These are phyloP conservation scores for Burhinus bistriatus DNA, from an alignment of 2,113 vertebrate species.

Conservation along the genomic window DNA sequence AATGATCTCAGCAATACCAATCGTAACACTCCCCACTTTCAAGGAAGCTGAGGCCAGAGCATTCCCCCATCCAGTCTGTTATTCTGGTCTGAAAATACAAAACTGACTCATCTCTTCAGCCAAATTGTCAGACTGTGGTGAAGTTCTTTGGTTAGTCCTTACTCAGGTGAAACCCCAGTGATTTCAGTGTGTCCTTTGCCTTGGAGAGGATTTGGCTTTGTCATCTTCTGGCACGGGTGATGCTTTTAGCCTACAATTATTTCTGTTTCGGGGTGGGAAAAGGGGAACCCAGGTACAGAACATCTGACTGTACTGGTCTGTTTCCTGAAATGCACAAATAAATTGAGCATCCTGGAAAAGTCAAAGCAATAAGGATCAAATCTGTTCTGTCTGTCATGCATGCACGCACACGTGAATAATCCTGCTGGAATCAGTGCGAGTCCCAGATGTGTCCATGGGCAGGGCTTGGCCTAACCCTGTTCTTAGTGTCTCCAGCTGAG, in stretches of 20 bases:
- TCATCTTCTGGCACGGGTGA: slow-evolving; percentile 45
- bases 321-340: slow-evolving; percentile 64
- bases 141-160: background rate
- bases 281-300: slow-evolving; percentile 28
- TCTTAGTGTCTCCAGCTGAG: background rate
- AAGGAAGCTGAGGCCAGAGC: slow-evolving; percentile 45
- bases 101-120: slow-evolving; percentile 15
- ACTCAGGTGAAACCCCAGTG: background rate
- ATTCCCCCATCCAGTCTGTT: slow-evolving; percentile 39
- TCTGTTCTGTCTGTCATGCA: background rate
- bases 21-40: slow-evolving; percentile 34
- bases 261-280: background rate
- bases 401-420: background rate
- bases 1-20: slow-evolving; percentile 39
- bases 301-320: slow-evolving; percentile 9
- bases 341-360: slow-evolving; percentile 64
- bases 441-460: background rate
- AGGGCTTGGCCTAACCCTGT: background rate
- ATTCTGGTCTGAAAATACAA: slow-evolving; percentile 57
- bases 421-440: background rate
- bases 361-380: background rate
- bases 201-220: slow-evolving; percentile 29
- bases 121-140: background rate
- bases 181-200: background rate
- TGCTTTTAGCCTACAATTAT: slow-evolving; percentile 6